phyloP scores from a whole-genome alignment of 2,113 vertebrate species.

The Colius striatus region DNA sequence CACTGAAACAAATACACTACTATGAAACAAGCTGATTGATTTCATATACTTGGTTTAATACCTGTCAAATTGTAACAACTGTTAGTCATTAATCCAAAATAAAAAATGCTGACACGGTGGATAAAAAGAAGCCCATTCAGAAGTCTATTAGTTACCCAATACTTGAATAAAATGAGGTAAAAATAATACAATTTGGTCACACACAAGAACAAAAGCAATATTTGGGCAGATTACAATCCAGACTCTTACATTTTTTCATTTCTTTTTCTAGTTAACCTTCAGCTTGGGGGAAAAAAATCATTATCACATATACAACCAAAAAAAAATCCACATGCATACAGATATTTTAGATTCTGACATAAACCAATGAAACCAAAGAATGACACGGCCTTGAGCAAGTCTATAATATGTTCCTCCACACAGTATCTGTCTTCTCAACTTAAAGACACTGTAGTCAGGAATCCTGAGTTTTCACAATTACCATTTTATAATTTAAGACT shows the following conservation, averaged over 20 bases:
- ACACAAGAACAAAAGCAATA: not conserved
- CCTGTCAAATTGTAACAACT: not conserved
- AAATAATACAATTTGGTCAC: not conserved
- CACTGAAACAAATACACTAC: not conserved
- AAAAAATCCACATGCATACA: not conserved
- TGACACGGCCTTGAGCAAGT: not conserved
- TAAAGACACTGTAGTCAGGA: not conserved
- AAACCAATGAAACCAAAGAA: not conserved
- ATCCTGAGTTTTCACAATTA: not conserved
- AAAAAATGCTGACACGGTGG: not conserved
- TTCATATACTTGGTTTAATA: not conserved
- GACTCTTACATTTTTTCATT: accelerated
- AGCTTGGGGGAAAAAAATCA: accelerated
- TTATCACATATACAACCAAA: not conserved
- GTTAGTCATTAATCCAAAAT: not conserved
- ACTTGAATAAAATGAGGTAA: not conserved
- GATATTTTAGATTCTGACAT: not conserved
- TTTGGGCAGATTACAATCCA: not conserved
- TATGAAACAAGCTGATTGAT: not conserved
- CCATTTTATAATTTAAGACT: not conserved
- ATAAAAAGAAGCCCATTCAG: not conserved
- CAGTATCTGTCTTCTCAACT: not conserved
- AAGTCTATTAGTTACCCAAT: not conserved
- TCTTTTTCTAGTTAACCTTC: not conserved
- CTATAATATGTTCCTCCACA: not conserved